These are phyloP conservation scores for Graptemys geographica DNA, from an alignment of 2,797 vertebrate species.

Conservation along the genomic window DNA sequence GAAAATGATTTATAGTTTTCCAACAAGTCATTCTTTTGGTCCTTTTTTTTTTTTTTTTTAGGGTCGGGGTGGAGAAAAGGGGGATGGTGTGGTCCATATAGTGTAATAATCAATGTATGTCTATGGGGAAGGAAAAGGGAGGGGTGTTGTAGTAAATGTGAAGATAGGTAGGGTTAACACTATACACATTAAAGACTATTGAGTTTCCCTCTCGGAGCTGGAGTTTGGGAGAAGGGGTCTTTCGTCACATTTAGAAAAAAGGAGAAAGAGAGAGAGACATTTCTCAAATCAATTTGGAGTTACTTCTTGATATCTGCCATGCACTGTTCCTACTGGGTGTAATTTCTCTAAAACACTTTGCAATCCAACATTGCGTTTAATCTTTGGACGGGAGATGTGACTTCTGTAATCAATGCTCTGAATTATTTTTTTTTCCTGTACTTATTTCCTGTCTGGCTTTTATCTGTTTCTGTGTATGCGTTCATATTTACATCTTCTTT, in stretches of 20 bases:
- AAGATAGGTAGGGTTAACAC: constrained; percentile 64
- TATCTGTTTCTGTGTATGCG: background rate
- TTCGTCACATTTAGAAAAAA: constrained; percentile 65
- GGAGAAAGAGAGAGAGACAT: background rate
- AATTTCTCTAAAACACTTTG: constrained; percentile 74
- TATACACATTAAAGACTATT: constrained; percentile 71
- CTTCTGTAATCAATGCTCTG: constrained; percentile 73
- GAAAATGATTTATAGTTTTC: constrained; percentile 79
- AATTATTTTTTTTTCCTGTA: constrained; percentile 63
- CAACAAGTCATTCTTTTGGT: constrained; percentile 78
- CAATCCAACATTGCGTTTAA: constrained; percentile 63
- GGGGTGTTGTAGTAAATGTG: constrained; percentile 40
- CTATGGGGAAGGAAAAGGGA: constrained; percentile 55
- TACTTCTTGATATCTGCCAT: constrained; percentile 60
- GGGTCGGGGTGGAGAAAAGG: constrained; percentile 56
- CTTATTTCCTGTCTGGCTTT: constrained; percentile 67
- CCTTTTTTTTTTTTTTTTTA: constrained; percentile 55
- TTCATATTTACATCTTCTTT: constrained; percentile 65
- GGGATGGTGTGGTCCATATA: constrained; percentile 36
- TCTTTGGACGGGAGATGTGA: constrained; percentile 53
- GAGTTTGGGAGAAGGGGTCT: constrained; percentile 72
- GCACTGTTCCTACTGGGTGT: constrained; percentile 68
- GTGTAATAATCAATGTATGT: constrained; percentile 74
- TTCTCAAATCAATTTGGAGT: constrained; percentile 59
- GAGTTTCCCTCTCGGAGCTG: constrained; percentile 68